phyloP scores from a whole-genome alignment of 1,140 invertebrate genomes.

The Maniola jurtina region DNA sequence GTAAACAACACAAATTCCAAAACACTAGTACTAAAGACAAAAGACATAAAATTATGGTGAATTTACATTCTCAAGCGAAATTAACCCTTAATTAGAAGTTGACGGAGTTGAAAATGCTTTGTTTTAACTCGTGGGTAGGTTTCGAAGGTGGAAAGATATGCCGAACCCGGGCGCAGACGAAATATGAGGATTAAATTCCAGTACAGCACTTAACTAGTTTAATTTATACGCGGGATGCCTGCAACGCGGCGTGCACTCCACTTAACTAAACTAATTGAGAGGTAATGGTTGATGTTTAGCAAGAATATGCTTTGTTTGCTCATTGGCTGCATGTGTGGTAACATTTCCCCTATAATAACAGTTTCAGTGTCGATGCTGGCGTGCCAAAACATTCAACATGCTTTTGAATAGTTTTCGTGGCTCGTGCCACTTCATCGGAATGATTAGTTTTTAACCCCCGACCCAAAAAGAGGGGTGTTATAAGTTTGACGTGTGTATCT shows the following conservation, averaged over 20 bases:
- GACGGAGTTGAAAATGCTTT: constrained; percentile 47
- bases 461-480: too few species aligned
- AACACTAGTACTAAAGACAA: constrained; percentile 10
- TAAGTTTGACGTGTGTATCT: too few species aligned
- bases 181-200: constrained; percentile 78
- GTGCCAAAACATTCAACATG: neutral
- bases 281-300: constrained; percentile 60
- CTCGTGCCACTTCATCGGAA: too few species aligned
- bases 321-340: constrained; percentile 15
- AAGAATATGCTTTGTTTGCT: constrained; percentile 48
- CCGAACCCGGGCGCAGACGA: constrained; percentile 68
- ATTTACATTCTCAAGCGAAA: constrained; percentile 30
- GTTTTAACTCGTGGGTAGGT: constrained; percentile 37
- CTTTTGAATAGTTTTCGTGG: too few species aligned
- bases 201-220: constrained; percentile 74
- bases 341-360: constrained; percentile 7
- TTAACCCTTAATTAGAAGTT: constrained; percentile 29
- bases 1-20: constrained; percentile 27
- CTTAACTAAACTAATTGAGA: constrained; percentile 75
- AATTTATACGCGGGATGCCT: constrained; percentile 68
- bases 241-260: constrained; percentile 50
- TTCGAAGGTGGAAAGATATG: constrained; percentile 68
- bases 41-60: constrained; percentile 21
- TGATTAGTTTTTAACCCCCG: too few species aligned
- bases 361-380: neutral